These are phyloP conservation scores for Chondrilla cf. caribensis DNA, from an alignment of 37 sponge, comb jelly and placozoan genomes.

Conservation along the genomic window DNA sequence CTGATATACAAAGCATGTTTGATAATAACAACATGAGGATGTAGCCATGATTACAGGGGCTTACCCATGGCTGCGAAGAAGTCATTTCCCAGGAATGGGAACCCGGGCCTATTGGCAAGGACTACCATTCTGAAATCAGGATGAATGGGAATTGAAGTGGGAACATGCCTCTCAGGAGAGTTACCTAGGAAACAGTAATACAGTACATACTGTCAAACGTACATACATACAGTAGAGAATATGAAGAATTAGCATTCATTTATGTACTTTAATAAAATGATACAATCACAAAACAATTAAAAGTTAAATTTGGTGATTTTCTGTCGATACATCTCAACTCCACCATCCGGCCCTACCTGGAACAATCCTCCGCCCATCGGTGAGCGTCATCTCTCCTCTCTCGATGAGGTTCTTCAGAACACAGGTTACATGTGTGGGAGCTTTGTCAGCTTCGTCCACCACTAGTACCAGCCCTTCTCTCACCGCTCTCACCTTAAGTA, in stretches of 20 bases:
- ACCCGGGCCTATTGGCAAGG: conserved; percentile 93
- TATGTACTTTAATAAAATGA: too few relatives aligned
- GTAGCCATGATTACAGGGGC: neutral
- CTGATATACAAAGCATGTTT: conserved; percentile 26
- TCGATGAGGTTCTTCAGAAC: conserved; percentile 82
- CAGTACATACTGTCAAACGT: neutral
- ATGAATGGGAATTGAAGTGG: conserved; percentile 55
- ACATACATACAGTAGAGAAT: neutral
- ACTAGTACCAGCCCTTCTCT: conserved; percentile 75
- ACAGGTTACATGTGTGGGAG: conserved; percentile 88
- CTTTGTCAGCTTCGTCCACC: conserved; percentile 95
- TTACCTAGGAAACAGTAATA: neutral
- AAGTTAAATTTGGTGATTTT: too few relatives aligned
- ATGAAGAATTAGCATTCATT: too few relatives aligned
- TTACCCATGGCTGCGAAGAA: conserved; percentile 86
- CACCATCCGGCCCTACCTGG: too few relatives aligned
- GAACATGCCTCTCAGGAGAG: neutral
- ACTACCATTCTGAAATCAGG: conserved; percentile 88
- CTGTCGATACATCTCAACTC: too few relatives aligned
- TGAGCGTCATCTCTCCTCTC: conserved; percentile 72
- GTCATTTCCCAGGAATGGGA: conserved; percentile 95
- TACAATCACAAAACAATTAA: too few relatives aligned
- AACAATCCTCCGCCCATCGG: conserved; percentile 86
- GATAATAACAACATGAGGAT: too few relatives aligned
- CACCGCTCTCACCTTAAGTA: conserved; percentile 74